phyloP scores from a whole-genome alignment of 2,113 vertebrate genomes.

The Burhinus oedicnemus region DNA sequence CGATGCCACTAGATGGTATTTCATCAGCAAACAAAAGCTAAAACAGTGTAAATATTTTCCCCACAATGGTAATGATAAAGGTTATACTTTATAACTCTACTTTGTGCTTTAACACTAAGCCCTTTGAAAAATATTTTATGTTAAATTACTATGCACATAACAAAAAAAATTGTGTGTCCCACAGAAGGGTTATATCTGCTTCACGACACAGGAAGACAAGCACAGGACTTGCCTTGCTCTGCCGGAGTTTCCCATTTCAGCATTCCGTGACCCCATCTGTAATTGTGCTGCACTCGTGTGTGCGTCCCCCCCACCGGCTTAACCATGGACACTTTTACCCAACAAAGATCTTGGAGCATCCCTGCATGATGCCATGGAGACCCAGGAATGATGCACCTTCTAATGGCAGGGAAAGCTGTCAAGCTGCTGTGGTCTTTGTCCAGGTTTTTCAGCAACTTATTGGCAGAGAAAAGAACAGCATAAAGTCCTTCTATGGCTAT shows the following conservation, averaged over 20 bases:
- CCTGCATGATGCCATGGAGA: accelerated
- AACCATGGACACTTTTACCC: accelerated
- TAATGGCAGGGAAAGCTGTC: not conserved
- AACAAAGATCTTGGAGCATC: not conserved
- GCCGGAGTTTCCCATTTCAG: not conserved
- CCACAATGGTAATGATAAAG: not conserved
- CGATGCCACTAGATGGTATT: not conserved
- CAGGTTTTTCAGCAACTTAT: not conserved
- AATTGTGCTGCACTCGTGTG: accelerated
- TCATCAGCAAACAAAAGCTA: not conserved
- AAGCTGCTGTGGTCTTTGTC: not conserved
- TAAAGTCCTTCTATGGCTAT: not conserved
- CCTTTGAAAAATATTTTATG: not conserved
- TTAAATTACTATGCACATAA: not conserved
- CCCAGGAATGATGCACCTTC: accelerated
- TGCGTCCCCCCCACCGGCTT: not conserved
- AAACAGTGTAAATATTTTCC: not conserved
- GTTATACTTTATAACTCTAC: not conserved
- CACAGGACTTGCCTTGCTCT: not conserved
- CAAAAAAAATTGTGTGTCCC: not conserved
- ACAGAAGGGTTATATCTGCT: not conserved
- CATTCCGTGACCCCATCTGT: not conserved
- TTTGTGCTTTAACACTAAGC: not conserved
- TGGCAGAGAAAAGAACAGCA: not conserved
- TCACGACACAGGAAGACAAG: not conserved